Evolutionary conservation across 1,140 invertebrate species (phyloP), one percentile per base, ranked within the genome.

Genomic region (Polypedilum pembai): DNA sequence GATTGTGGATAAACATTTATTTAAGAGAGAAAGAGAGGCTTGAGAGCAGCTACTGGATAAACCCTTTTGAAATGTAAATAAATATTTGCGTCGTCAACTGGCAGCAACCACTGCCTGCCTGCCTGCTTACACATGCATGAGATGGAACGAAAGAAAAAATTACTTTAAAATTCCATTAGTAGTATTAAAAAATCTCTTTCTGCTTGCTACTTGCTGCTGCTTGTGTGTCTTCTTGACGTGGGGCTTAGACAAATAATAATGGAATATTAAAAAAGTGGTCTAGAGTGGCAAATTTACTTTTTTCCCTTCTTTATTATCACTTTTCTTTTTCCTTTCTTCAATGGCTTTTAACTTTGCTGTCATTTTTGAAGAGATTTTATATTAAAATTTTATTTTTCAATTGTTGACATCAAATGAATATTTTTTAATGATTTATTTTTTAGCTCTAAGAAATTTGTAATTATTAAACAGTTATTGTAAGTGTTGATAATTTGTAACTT

Each of bases 131-230:
- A 69, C 65, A 69, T 69, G 65, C 65, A 69, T 69, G 65, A 69
- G 65, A 69, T 21, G 17, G 17, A 21, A 18, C 5, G 8, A 21
- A 69, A 17, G 1, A 69, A 8, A 69, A 69, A 21, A 20, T 20
- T 69, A 69, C 65, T 69, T 69, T 69, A 69, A 69, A 69, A 69
- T 69, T 69, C 65, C 65, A 69, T 69, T 69, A 69, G 17, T 18
- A 18, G 17, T 69, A 69, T 69, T 69, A 69, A 21, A 69, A 69
- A 69, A 69, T 56, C 24, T 33, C 24, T 33, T 33, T 33, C 24
- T 33, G 24, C 5, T 33, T 33, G 24, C 5, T 33, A 5, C 24
- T 33, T 33, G 24, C 24, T 33, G 24, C 24, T 33, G 2, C 24
- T 33, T 33, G 24, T 56, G 12, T 56, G 45, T 56, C 45, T 56